These are phyloP conservation scores for Apodemus agrarius DNA, from an alignment of 2,797 vertebrate species.

Conservation along the genomic window DNA sequence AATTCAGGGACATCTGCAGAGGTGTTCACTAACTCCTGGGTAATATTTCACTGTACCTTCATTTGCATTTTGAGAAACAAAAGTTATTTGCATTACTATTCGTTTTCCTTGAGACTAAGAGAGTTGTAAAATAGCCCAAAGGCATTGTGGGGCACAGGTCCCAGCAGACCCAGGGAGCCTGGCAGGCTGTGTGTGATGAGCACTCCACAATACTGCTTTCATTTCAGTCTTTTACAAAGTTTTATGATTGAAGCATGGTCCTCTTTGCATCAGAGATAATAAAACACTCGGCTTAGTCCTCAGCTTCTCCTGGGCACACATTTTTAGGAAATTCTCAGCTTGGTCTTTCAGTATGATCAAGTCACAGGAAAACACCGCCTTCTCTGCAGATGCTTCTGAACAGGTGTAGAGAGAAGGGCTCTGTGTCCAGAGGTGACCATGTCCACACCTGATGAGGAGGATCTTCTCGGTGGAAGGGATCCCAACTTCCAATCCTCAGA, in stretches of 20 bases:
- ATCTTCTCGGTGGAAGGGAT: neutral
- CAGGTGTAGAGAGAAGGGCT: neutral
- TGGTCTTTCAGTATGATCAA: neutral
- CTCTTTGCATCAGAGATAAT: neutral
- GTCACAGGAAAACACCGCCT: neutral
- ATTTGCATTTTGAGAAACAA: neutral
- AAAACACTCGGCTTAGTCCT: neutral
- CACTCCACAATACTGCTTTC: neutral
- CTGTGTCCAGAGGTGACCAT: neutral
- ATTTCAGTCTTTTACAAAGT: conserved; percentile 32
- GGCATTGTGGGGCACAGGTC: neutral
- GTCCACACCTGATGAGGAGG: neutral
- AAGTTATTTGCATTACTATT: neutral
- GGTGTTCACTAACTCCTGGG: neutral
- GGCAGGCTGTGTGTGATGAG: neutral
- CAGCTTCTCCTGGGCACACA: neutral
- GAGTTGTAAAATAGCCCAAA: neutral
- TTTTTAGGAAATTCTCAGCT: neutral
- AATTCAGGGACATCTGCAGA: neutral
- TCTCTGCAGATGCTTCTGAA: neutral
- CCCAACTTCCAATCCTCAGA: neutral
- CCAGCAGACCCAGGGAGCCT: neutral
- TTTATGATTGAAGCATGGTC: neutral
- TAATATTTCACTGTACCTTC: neutral
- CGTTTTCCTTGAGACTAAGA: neutral